Evolutionary conservation across 37 sponge, comb jelly and placozoan genomes (phyloP).

Genomic region (Crambe crambe): DNA sequence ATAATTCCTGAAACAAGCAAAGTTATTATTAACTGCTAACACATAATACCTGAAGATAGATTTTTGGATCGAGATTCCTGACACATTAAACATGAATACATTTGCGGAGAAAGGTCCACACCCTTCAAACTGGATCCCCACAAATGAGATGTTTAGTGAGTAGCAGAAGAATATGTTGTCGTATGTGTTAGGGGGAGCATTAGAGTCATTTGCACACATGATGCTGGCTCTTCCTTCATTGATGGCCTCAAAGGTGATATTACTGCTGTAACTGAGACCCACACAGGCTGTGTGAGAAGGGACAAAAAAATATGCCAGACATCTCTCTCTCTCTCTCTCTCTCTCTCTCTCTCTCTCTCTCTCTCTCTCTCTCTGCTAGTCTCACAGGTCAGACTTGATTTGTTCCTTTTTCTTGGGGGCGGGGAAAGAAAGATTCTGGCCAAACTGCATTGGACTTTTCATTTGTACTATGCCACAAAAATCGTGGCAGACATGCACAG

Average conservation of each 20-base stretch:
- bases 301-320: no score
- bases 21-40: no score
- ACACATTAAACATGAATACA: constrained; percentile 33
- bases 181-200: constrained; percentile 3
- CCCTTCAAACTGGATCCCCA: constrained; percentile 50
- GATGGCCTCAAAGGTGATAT: constrained; percentile 41
- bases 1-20: not conserved
- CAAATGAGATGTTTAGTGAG: constrained; percentile 16
- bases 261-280: not conserved
- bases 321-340: no score
- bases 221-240: constrained; percentile 28
- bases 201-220: constrained; percentile 35
- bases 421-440: no score
- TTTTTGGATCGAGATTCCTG: constrained; percentile 29
- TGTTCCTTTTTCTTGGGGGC: no score
- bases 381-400: no score
- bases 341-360: no score
- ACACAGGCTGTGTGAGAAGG: constrained; percentile 1
- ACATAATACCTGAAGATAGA: constrained; percentile 63
- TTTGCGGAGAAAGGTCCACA: constrained; percentile 66
- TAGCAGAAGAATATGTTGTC: constrained; percentile 40
- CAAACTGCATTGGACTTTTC: no score
- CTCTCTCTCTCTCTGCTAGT: no score
- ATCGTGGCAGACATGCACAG: no score
- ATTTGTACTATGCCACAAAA: no score